phyloP scores from a whole-genome alignment of 2,888 invertebrate genomes.

The Parapristionchus giblindavisi region DNA sequence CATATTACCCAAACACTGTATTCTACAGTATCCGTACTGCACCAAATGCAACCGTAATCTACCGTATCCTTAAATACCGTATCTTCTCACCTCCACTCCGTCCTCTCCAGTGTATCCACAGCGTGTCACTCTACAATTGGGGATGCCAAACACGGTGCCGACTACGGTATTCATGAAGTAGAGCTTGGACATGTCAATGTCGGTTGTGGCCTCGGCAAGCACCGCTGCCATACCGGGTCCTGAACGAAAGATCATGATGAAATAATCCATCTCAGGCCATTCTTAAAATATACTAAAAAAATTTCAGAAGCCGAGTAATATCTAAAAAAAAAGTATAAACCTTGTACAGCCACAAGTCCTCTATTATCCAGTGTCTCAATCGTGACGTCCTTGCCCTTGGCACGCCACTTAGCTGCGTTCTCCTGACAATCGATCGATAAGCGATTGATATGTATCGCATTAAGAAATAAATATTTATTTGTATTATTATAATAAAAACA shows the following conservation, averaged over 20 bases:
- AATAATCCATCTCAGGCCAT: no score
- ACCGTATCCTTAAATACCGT: slow-evolving; percentile 8
- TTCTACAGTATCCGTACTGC: not conserved
- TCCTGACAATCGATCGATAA: no score
- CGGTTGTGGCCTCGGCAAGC: slow-evolving; percentile 77
- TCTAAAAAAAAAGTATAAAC: slow-evolving; percentile 57
- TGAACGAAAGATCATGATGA: no score
- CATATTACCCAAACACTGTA: not conserved
- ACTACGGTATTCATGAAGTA: slow-evolving; percentile 86
- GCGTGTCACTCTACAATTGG: slow-evolving; percentile 76
- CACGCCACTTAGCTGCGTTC: slow-evolving; percentile 66
- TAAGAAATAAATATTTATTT: no score
- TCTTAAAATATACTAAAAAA: no score
- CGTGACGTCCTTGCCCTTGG: slow-evolving; percentile 75
- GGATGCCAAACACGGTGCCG: slow-evolving; percentile 70
- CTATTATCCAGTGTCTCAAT: slow-evolving; percentile 79
- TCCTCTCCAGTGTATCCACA: slow-evolving; percentile 99
- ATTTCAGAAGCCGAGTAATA: not conserved
- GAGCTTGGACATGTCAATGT: slow-evolving; percentile 78
- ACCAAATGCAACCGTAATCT: not conserved
- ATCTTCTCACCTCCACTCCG: slow-evolving; percentile 82
- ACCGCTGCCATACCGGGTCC: slow-evolving; percentile 72
- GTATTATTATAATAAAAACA: no score
- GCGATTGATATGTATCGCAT: slow-evolving; percentile 28
- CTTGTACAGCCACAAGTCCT: slow-evolving; percentile 76